Conservation (phyloP, 2,113 vertebrate genomes). For the Clarias macrocephalus region DNA sequence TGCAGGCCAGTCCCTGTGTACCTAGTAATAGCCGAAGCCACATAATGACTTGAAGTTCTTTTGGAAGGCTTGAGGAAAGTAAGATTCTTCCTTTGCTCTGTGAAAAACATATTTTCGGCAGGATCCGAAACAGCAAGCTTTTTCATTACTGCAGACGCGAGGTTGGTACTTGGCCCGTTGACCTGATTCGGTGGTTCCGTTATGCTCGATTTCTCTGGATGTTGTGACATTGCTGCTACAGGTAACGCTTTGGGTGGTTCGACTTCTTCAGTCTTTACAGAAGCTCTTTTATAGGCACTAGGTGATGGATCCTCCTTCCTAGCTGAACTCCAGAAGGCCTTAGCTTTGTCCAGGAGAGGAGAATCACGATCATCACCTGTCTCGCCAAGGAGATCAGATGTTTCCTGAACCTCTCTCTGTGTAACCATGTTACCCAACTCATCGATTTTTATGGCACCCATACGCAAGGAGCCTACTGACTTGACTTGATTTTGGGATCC, state of each 20-base stretch:
- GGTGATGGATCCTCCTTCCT: conserved; percentile 64
- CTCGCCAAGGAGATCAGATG: neutral
- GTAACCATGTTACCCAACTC: conserved; percentile 88
- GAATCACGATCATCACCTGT: conserved; percentile 56
- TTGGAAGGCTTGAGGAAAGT: conserved; percentile 80
- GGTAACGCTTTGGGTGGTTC: conserved; percentile 49
- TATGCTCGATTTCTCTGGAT: conserved; percentile 39
- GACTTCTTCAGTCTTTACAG: conserved; percentile 56
- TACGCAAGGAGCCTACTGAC: conserved; percentile 63
- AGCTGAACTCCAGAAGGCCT: conserved; percentile 82
- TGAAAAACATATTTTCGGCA: conserved; percentile 50
- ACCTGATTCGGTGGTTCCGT: conserved; percentile 41
- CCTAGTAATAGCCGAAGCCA: conserved; percentile 87
- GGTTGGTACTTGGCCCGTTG: conserved; percentile 44
- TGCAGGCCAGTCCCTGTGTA: conserved; percentile 59
- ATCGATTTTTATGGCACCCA: conserved; percentile 89
- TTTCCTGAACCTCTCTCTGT: conserved; percentile 19
- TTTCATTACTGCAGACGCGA: conserved; percentile 44
- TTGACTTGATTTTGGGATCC: conserved; percentile 62
- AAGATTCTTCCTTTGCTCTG: conserved; percentile 66
- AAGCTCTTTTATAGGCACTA: conserved; percentile 38
- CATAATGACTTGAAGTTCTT: conserved; percentile 90
- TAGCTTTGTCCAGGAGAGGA: conserved; percentile 75
- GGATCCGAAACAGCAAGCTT: conserved; percentile 56
- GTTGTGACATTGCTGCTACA: conserved; percentile 42